Conservation (phyloP, 2,888 invertebrate genomes). For the Lathronympha strigana region DNA sequence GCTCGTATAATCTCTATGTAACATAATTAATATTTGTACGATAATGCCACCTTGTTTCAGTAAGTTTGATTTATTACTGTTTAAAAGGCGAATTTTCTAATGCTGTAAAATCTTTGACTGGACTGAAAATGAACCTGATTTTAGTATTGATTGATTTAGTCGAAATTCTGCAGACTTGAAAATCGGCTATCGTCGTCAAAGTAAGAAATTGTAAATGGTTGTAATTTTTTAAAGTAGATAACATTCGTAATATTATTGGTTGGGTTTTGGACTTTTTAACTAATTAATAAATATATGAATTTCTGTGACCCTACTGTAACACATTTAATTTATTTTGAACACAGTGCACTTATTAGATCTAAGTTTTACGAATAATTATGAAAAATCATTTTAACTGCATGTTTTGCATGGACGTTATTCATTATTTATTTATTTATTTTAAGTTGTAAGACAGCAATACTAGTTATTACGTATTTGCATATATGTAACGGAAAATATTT, state of each 20-base stretch:
- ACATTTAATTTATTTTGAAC: slow-evolving; percentile 21
- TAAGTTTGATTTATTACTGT: neutral
- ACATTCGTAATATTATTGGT: slow-evolving; percentile 9
- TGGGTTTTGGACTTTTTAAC: slow-evolving; percentile 22
- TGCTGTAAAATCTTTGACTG: too few relatives aligned
- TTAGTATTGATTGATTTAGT: too few relatives aligned
- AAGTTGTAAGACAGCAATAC: neutral
- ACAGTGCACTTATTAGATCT: slow-evolving; percentile 22
- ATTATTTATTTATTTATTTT: slow-evolving; percentile 12
- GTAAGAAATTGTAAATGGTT: slow-evolving; percentile 2
- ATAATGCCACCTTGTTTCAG: neutral
- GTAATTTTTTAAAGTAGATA: neutral
- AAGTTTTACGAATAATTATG: neutral
- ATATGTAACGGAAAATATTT: neutral
- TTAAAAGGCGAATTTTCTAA: neutral
- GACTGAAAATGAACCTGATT: too few relatives aligned
- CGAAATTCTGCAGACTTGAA: neutral
- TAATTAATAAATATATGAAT: slow-evolving; percentile 46
- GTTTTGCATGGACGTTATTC: slow-evolving; percentile 25
- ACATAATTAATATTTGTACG: neutral
- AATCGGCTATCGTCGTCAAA: neutral
- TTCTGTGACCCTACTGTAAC: slow-evolving; percentile 59
- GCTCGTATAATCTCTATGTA: neutral
- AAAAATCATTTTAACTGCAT: slow-evolving; percentile 27
- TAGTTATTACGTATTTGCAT: slow-evolving; percentile 1